A percentile compares a stretch with the other conserved stretches of the same genome.
Evolutionary conservation across 2,113 vertebrate species (phyloP).

Genomic region (Jacana jacana): DNA sequence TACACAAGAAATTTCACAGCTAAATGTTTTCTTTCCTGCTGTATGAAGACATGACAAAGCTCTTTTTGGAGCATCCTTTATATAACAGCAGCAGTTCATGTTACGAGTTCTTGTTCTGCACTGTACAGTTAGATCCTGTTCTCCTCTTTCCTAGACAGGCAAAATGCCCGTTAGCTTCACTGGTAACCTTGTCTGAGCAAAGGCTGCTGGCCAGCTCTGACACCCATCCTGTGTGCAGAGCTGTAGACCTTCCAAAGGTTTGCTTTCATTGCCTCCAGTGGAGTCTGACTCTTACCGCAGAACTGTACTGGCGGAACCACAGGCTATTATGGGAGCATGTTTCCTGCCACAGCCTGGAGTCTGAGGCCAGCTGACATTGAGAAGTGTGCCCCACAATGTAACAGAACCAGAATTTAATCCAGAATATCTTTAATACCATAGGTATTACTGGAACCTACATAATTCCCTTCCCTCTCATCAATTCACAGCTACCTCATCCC

Average conservation of each 20-base stretch:
- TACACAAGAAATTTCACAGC: not conserved
- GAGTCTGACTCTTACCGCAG: not conserved
- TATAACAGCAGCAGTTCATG: not conserved
- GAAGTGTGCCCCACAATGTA: not conserved
- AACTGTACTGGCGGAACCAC: not conserved
- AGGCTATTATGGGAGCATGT: not conserved
- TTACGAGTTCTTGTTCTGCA: not conserved
- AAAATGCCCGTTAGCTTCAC: not conserved
- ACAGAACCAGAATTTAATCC: not conserved
- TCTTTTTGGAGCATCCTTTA: not conserved
- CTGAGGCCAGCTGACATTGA: not conserved
- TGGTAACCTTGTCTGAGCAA: not conserved
- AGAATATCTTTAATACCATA: not conserved
- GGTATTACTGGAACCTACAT: not conserved
- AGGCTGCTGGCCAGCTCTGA: not conserved
- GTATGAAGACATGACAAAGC: not conserved
- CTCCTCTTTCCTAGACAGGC: not conserved
- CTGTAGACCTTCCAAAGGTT: not conserved
- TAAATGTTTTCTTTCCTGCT: not conserved
- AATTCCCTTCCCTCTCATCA: conserved; percentile 46
- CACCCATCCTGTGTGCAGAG: not conserved
- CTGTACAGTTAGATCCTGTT: not conserved
- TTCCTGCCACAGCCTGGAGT: not conserved
- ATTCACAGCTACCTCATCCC: conserved; percentile 95
- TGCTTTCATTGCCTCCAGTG: not conserved